Evolutionary conservation across 2,113 vertebrate genomes (phyloP), one percentile per base, ranked within the genome.

Genomic region (Amphiprion percula): DNA sequence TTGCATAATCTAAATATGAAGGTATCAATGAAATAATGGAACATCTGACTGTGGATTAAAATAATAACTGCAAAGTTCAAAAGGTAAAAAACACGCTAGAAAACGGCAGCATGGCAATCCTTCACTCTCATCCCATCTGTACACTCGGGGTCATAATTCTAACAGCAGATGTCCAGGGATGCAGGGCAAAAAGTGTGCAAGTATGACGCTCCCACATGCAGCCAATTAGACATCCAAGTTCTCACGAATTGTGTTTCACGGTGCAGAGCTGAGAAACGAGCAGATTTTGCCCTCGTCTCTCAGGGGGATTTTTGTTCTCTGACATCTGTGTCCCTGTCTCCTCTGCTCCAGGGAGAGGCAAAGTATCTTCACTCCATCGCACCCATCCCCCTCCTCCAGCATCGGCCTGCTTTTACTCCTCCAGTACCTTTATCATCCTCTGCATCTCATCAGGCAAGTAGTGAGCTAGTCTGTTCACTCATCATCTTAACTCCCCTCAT

Each of bases 311-410:
- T 85, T 78, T 88, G 91, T 92, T 90, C 80, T 85, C 87, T 87
- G 91, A 93, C 93, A 94, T 94, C 91, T 94, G 94, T 87, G 92
- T 87, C 90, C 79, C 87, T 83, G 56, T 81, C 83, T 90, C 79
- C 60, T 69, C 82, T 84, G 89, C 93, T 92, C 85, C 80, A 83
- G 87, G 87, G 87, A 83, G 78, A 84, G 53, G 54, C 37, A 77
- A 77, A 85, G 77, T 64, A 84, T 87, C 80, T 88, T 74, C 86
- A 67, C 82, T 78, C 41, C 56, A 61, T 33, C 30, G 23, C 77
- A 56, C 56, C 66, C 74, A 11, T 41, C 33, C 67, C 50, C 49
- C 70, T 15, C 24, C 70, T 70, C 47, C 58, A 33, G 30, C 70
- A 68, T 46, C 24, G 17, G 44, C 65, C 64, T 53, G 54, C 26